A percentile compares a stretch with the other conserved stretches of the same genome.
phyloP scores from a whole-genome alignment of 2,113 vertebrate species.

The Lipotes vexillifer region DNA sequence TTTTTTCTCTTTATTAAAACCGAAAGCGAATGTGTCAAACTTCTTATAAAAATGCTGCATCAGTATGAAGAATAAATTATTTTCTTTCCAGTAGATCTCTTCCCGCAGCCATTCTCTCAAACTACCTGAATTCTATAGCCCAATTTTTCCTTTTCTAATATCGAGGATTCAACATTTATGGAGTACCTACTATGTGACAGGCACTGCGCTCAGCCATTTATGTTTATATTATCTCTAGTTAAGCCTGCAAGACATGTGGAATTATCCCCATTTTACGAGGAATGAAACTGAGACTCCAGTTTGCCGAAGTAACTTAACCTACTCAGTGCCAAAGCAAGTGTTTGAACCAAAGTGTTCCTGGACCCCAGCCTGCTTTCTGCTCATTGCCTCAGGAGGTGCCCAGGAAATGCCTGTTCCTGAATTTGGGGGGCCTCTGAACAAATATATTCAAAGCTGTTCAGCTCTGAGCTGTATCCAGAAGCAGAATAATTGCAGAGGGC shows the following conservation, averaged over 20 bases:
- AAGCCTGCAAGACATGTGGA: neutral
- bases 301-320: too few relatives aligned
- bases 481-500: neutral
- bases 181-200: neutral
- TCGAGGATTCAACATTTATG: neutral
- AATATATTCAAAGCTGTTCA: neutral
- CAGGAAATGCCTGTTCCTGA: neutral
- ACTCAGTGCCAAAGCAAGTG: neutral
- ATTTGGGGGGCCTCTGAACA: neutral
- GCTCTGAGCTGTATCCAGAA: neutral
- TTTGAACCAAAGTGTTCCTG: neutral
- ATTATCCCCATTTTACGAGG: neutral
- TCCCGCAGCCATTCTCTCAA: neutral
- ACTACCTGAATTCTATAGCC: neutral
- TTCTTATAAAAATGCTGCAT: neutral
- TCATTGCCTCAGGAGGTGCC: neutral
- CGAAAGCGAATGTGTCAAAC: neutral
- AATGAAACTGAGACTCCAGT: neutral
- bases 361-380: neutral
- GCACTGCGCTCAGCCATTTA: too few relatives aligned
- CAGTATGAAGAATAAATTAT: neutral
- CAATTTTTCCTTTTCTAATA: neutral
- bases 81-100: neutral
- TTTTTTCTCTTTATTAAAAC: conserved; percentile 8
- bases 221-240: neutral